These are phyloP conservation scores for Pituophis catenifer DNA, from an alignment of 2,113 vertebrate species.

Conservation along the genomic window DNA sequence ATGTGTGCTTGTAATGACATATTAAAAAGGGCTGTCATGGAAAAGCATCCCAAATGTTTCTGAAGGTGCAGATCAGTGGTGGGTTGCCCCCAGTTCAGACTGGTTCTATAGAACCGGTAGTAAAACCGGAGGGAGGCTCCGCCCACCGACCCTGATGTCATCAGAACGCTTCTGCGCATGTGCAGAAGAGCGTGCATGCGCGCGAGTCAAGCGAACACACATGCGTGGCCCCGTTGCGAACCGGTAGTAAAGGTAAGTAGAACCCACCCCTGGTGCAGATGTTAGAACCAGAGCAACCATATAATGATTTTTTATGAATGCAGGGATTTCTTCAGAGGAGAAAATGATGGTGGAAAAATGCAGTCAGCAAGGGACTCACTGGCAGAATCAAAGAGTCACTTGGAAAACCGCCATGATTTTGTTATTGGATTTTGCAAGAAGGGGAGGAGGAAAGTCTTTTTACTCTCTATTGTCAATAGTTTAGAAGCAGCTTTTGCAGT, in stretches of 20 bases:
- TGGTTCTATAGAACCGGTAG: no score
- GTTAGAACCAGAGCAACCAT: background rate
- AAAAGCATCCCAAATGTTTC: background rate
- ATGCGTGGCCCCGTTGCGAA: no score
- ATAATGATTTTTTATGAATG: background rate
- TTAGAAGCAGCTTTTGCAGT: background rate
- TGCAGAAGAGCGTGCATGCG: no score
- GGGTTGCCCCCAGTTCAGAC: no score
- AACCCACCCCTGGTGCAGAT: background rate
- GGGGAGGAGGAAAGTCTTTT: background rate
- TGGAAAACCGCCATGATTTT: background rate
- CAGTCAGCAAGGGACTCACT: background rate
- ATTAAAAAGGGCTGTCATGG: background rate
- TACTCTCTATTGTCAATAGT: background rate
- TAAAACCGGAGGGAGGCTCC: no score
- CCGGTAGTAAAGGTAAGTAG: no score
- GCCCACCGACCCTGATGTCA: no score
- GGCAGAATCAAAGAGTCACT: background rate
- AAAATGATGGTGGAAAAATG: background rate
- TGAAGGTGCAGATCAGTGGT: background rate
- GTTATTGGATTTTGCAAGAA: background rate
- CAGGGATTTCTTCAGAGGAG: background rate
- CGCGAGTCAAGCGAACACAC: no score
- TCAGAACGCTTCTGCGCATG: no score
- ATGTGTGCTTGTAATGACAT: background rate